Evolutionary conservation across 2,888 invertebrate species (phyloP), one percentile per base, ranked within the genome.

Genomic region (Netelia inedita): DNA sequence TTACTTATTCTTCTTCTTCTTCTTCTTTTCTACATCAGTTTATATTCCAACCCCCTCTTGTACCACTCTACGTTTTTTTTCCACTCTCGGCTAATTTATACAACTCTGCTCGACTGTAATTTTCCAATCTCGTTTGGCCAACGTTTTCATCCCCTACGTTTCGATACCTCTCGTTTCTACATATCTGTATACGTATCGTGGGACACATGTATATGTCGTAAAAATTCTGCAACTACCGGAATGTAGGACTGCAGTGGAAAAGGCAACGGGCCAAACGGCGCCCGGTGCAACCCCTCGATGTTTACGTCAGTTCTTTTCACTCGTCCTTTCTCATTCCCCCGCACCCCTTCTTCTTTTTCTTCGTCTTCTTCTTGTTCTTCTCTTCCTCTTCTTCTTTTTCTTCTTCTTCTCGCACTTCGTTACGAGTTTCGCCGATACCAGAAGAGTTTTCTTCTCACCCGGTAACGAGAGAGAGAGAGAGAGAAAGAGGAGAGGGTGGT

Each of bases 231-330:
- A 85, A 82, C 69, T 55, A 43, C 72, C 55, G 55, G 79, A 71
- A 65, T 35, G 71, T 79, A 41, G 72, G 79, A 79, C 79, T 65
- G 81, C 84, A 81, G 81, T 41, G 50, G 81, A 53, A 69, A 59
- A 82, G 85, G 82, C 85, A 82, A 14, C 79, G 85, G 79, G 85
- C 85, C 85, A 85, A 85, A 28, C 78, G 59, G 14, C 46, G 35
- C 21, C 81, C 19, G 65, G 63, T 74, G 78, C 81, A 81, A 35
- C 78, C 57, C 59, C 75, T 63, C 74, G 35, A 46, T 69, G 82
- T 82, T 82, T 78, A 82, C 85, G 85, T 79, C 79, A 79, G 69
- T 74, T 82, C 85, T 85, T 85, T 79, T 79, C 59, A 71, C 81
- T 81, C 63, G n/a, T 19, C 57, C 78, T 16, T 66, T 57, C 59